Evolutionary conservation across 1,140 invertebrate genomes (phyloP), one percentile per base, ranked within the genome.

Genomic region (Venustaconcha ellipsiformis): DNA sequence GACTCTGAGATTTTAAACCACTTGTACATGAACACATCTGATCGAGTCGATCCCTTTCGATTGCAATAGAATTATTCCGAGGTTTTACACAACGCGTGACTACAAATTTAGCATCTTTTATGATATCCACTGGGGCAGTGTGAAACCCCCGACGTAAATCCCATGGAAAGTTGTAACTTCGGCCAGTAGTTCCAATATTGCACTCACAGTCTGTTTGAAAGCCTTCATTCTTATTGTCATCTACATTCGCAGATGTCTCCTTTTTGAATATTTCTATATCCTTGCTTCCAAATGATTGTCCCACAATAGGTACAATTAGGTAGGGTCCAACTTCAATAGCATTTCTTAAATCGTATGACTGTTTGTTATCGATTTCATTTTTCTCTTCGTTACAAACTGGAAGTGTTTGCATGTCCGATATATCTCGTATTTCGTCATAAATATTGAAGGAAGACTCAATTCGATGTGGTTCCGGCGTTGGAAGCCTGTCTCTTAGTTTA

Each of bases 321-420:
- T 77, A 77, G 60, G 75, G 75, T 12, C 75, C 75, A 57, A 77
- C 75, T 77, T 77, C 75, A 66, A 77, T 77, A 48, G 75, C 75
- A 72, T 77, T 67, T 62, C n/a, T 55, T 23, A 77, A 67, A 77
- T 77, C 75, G 26, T 72, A 57, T 14, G 18, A 48, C 13, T 59
- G n/a, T 0, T 66, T 48, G 30, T 69, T 68, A 11, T 30, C 48
- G 14, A 57, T 63, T 5, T 11, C 14, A 12, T 37, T 48, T 30
- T 70, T 77, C 56, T 77, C 75, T 68, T 72, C 65, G 12, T 63
- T 14, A 18, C 57, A 23, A 1, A 72, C n/a, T 26, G 48, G 30
- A 18, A 65, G 62, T 63, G 48, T 67, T 63, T 58, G 60, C 72
- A 62, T 57, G 48, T 67, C 70, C 15, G 17, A 62, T 57, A 23